phyloP scores from a whole-genome alignment of 2,113 vertebrate genomes.

The Silurus glanis region DNA sequence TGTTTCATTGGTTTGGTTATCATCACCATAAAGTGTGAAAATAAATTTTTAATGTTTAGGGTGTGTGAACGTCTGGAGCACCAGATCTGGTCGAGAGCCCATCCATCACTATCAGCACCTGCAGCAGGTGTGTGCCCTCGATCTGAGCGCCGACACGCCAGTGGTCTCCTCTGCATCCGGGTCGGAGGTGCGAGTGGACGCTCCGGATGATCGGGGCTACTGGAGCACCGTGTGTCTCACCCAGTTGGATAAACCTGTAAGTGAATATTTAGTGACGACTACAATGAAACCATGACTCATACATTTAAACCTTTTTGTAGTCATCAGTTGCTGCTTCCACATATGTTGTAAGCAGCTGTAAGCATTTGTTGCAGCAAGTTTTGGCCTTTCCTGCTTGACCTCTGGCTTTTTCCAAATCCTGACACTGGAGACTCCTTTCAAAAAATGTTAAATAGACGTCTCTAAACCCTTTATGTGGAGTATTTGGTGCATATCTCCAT shows the following conservation, averaged over 20 bases:
- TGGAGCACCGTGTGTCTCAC: conserved; percentile 78
- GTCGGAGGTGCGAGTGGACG: conserved; percentile 78
- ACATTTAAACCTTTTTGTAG: too few species aligned
- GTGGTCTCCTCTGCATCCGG: conserved; percentile 78
- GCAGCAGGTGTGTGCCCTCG: conserved; percentile 77
- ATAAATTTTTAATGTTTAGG: conserved; percentile 66
- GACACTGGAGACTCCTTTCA: background rate
- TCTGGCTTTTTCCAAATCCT: background rate
- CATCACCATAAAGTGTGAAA: background rate
- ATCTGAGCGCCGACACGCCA: conserved; percentile 72
- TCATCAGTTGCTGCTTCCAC: too few species aligned
- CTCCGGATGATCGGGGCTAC: conserved; percentile 77
- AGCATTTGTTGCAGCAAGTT: too few species aligned
- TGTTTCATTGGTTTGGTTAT: background rate
- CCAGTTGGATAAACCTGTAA: conserved; percentile 84
- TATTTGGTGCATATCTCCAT: too few species aligned
- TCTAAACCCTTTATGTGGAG: background rate
- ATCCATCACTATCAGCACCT: conserved; percentile 82
- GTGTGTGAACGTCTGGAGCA: conserved; percentile 87
- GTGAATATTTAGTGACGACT: conserved; percentile 50
- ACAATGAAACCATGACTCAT: background rate
- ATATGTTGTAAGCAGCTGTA: too few species aligned
- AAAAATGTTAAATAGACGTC: background rate
- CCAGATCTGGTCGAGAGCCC: conserved; percentile 78
- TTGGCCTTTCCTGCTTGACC: too few species aligned